A percentile compares a stretch with the other conserved stretches of the same genome.
phyloP scores from a whole-genome alignment of 2,888 invertebrate genomes.

The Malacosoma neustria region DNA sequence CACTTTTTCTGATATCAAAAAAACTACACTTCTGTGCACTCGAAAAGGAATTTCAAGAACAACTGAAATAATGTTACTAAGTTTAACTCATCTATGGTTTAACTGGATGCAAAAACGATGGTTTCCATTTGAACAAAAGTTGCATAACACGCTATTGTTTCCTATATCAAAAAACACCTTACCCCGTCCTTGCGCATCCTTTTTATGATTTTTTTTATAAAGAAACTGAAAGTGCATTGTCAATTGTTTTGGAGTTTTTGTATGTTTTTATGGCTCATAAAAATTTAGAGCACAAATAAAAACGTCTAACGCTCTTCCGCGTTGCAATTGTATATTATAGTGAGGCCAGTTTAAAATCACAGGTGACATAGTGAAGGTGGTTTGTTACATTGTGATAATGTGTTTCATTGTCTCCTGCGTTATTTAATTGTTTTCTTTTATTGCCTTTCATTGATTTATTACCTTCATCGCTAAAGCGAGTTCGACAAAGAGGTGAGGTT shows the following conservation, averaged over 20 bases:
- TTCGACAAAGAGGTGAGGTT: conserved; percentile 40
- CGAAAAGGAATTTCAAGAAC: conserved; percentile 35
- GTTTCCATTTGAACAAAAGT: conserved; percentile 49
- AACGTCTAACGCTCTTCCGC: conserved; percentile 58
- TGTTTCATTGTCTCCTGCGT: conserved; percentile 45
- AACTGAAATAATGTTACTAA: conserved; percentile 21
- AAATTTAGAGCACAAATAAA: conserved; percentile 68
- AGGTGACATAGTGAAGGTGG: conserved; percentile 69
- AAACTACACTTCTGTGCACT: conserved; percentile 19
- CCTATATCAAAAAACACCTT: conserved; percentile 67
- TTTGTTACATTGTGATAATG: conserved; percentile 55
- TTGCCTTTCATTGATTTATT: conserved; percentile 62
- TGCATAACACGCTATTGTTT: conserved; percentile 47
- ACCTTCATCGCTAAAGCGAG: conserved; percentile 28
- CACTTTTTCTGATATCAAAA: conserved; percentile 34
- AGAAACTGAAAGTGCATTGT: conserved; percentile 73
- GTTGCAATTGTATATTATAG: conserved; percentile 43
- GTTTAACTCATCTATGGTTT: conserved; percentile 1
- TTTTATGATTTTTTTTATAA: conserved; percentile 52
- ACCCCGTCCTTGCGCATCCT: conserved; percentile 28
- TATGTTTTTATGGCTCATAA: conserved; percentile 48
- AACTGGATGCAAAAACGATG: conserved; percentile 17
- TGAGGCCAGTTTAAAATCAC: conserved; percentile 61
- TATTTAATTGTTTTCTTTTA: conserved; percentile 64
- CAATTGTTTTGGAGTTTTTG: conserved; percentile 44